A percentile compares a stretch with the other conserved stretches of the same genome.
phyloP scores from a whole-genome alignment of 1,140 invertebrate species.

The Drosophila oshimai region DNA sequence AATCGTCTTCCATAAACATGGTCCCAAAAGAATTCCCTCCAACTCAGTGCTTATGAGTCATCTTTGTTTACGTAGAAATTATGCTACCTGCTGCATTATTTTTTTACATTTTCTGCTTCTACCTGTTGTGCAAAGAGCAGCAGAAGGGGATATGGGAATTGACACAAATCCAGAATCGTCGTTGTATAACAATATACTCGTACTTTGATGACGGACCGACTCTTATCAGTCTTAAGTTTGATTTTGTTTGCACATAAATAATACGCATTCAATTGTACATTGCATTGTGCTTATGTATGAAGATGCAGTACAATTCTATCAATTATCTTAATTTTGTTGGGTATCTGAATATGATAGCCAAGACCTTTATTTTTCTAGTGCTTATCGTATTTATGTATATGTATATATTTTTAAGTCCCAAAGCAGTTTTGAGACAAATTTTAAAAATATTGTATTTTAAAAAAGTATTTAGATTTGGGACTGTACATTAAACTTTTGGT shows the following conservation, averaged over 20 bases:
- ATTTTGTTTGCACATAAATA: too few species aligned
- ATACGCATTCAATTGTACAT: neutral
- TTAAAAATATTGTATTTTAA: too few species aligned
- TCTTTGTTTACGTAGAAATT: conserved; percentile 74
- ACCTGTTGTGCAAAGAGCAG: conserved; percentile 30
- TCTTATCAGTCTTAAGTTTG: conserved; percentile 1
- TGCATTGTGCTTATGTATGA: too few species aligned
- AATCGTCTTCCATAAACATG: conserved; percentile 49
- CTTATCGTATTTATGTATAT: too few species aligned
- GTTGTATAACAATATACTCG: neutral
- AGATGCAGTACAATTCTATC: too few species aligned
- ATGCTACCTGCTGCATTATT: conserved; percentile 73
- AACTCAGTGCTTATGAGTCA: conserved; percentile 43
- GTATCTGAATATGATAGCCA: too few species aligned
- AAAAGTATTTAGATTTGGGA: too few species aligned
- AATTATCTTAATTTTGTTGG: too few species aligned
- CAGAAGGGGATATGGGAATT: neutral
- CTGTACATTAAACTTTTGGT: too few species aligned
- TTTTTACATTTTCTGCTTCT: conserved; percentile 20
- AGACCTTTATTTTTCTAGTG: too few species aligned
- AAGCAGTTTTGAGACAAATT: too few species aligned
- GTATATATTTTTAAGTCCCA: too few species aligned
- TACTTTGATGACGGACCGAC: neutral
- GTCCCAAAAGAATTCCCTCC: conserved; percentile 44
- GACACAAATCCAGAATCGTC: neutral